Base-by-base conservation (phyloP, 64 coral and sea anemone species). In the Cladopsammia gracilis region DNA sequence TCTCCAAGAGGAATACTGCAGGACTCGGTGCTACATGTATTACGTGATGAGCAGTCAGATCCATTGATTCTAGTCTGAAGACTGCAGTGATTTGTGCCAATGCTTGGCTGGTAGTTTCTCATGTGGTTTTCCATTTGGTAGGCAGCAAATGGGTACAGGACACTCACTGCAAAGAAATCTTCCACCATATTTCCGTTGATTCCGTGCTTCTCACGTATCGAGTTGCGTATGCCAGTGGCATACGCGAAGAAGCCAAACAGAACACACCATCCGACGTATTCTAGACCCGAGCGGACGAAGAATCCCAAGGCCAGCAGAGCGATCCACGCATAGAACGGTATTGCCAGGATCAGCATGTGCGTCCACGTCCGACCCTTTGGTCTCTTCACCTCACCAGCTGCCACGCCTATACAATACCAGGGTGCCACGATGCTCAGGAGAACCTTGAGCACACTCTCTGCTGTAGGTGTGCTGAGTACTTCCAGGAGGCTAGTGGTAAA, bases 241-340 rank as follows among this genome's bases (percentile, higher is more conserved):
- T 90, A 95, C 6, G 87, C 93, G 1, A 95, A 49, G 64, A 95
- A 95, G 7, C 78, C 87, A 19, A 90, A 24, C 2, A 76, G 71
- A 3, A 90, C 34, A 13, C 58, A 61, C 81, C 58, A 90, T 1
- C 93, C 93, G 22, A 95, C 66, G 62, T 86, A 78, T 15, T 10
- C 18, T 0, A 95, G 12, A 2, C 58, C 72, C 53, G 23, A 13
- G 20, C 57, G 78, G 61, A 86, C 34, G 34, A 34, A 11, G 18
- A 26, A 23, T 58, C 83, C 70, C 34, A 86, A 6, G 13, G n/a
- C 75, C 25, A 85, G 58, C 10, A 90, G 14, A 10, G 67, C 13
- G 6, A 86, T 78, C 70, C 78, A 90, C 5, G 12, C 48, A 53
- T 95, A 95, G 50, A 95, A 95, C 0, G 87, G 80, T 51, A 90